Base-by-base conservation (phyloP, 2,113 vertebrate species). In the Choloepus hoffmanni region DNA sequence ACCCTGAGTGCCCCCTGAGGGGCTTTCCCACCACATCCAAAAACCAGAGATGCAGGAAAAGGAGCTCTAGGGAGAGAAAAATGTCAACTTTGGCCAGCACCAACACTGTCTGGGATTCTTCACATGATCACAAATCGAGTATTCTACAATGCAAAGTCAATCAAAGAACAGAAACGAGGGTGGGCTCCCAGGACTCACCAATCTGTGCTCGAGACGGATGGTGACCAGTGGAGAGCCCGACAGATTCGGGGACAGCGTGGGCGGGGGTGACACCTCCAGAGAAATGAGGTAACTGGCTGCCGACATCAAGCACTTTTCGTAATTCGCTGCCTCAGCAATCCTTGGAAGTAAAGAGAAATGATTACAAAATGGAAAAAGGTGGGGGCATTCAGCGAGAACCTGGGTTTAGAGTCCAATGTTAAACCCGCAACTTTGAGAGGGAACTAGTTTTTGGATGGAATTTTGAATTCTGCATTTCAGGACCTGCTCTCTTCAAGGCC, bases 221-320 rank as follows among this genome's bases (percentile, higher is more conserved):
- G 99, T 99, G 95, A 99, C 98, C 45, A 99, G 98, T 0, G 99
- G 99, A 0, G 98, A 98, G 24, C 98, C 99, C 0, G 99, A 99
- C 28, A 99, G 98, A 90, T 99, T 99, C 92, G 96, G 67, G 40
- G 99, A 99, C 70, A 99, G 87, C 15, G 96, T 95, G 0, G 99
- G 99, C 0, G 97, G 98, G 0, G 99, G 99, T 4, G 99, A 99
- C 97, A 99, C 99, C 95, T 99, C 99, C 91, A 99, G 92, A 26
- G 99, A 99, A 81, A 99, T 99, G 5, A 99, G 98, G 19, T 63
- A 97, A 95, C 99, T 99, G 85, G 98, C 98, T 3, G 99, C 98
- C 24, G 99, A 99, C 88, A 99, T 99, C 96, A 97, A 96, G 90
- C 98, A 98, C 30, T 98, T 98, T 90, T 98, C 98, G 97, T 98